Conservation (phyloP, 2,797 vertebrate genomes). For the Petrocephalus sullivani region DNA sequence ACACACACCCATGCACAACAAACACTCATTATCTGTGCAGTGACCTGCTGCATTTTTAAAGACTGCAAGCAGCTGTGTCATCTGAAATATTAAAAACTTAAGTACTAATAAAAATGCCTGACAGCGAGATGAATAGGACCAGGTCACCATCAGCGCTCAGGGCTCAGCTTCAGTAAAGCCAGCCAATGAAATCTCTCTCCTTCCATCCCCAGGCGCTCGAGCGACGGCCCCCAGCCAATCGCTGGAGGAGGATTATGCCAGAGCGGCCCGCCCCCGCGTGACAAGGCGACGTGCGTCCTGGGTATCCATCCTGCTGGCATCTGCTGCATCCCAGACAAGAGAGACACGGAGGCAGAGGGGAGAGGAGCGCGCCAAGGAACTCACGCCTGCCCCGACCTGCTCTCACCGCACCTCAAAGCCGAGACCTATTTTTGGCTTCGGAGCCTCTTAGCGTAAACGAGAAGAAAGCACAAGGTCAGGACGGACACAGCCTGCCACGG, state of each 20-base stretch:
- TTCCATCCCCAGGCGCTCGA: not conserved
- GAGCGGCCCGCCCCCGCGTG: not conserved
- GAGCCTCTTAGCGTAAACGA: slow-evolving; percentile 34
- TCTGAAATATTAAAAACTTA: not conserved
- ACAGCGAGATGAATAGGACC: not conserved
- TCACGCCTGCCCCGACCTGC: not conserved
- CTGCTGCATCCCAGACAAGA: not conserved
- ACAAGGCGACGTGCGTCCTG: not conserved
- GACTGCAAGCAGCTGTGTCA: not conserved
- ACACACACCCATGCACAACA: not conserved
- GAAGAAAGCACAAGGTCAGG: slow-evolving; percentile 35
- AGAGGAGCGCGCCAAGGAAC: not conserved
- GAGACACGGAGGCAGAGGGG: not conserved
- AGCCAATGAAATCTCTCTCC: not conserved
- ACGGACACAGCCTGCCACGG: slow-evolving; percentile 26
- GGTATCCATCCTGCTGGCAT: not conserved
- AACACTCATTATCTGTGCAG: not conserved
- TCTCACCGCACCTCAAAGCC: not conserved
- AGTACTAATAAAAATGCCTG: not conserved
- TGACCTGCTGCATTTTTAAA: not conserved
- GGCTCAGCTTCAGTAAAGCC: not conserved
- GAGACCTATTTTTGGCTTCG: not conserved
- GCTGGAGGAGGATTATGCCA: not conserved
- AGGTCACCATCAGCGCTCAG: not conserved
- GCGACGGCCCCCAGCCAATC: not conserved